A percentile compares a stretch with the other conserved stretches of the same genome.
These are phyloP conservation scores for Formica selysi DNA, from an alignment of 1,140 invertebrate genomes.

Conservation along the genomic window DNA sequence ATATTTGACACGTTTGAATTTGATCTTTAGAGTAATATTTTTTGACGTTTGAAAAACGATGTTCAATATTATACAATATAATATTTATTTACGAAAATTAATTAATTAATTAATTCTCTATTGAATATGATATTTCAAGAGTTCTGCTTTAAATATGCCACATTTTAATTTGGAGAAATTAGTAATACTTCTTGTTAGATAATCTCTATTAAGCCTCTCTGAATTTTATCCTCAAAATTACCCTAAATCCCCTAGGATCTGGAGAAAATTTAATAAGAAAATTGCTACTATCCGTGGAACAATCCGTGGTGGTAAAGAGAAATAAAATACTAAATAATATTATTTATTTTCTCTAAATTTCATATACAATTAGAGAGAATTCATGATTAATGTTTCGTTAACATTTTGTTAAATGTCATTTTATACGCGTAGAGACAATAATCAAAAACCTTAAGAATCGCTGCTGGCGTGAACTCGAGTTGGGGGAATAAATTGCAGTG, in stretches of 20 bases:
- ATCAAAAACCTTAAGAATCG: not conserved
- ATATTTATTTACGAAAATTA: slow-evolving; percentile 16
- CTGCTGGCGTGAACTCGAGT: not conserved
- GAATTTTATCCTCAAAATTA: not conserved
- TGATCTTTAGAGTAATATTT: slow-evolving; percentile 1
- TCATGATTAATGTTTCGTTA: not conserved
- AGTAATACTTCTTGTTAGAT: not conserved
- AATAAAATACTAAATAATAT: not conserved
- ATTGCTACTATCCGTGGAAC: not conserved
- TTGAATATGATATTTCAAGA: not conserved
- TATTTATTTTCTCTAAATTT: not conserved
- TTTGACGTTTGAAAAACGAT: not conserved
- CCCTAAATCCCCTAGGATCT: too few species aligned
- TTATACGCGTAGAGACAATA: not conserved
- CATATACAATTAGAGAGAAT: not conserved
- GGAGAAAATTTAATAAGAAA: not conserved
- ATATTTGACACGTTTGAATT: slow-evolving; percentile 3
- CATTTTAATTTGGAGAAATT: not conserved
- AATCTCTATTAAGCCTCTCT: not conserved
- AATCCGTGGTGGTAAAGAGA: too few species aligned
- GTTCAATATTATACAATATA: not conserved
- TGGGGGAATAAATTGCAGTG: not conserved
- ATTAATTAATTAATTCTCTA: not conserved
- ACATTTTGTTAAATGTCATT: not conserved
- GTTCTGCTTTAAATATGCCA: not conserved